Evolutionary conservation across 2,113 vertebrate genomes (phyloP).

Genomic region (Probosciger aterrimus): DNA sequence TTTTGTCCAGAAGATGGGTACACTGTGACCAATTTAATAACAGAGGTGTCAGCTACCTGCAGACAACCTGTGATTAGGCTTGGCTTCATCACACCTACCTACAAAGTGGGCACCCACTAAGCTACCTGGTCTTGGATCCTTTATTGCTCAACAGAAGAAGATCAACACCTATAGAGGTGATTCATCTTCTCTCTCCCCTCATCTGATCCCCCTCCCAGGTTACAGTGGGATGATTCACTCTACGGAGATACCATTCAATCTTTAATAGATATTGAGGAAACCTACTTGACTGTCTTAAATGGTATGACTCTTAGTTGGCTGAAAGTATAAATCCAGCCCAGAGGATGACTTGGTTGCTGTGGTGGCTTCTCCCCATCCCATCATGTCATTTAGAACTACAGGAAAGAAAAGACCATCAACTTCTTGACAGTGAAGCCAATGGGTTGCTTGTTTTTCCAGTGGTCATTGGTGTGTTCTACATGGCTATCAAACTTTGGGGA

Average conservation of each 20-base stretch:
- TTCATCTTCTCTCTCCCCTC: not conserved
- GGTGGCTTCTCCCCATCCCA: not conserved
- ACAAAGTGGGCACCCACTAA: not conserved
- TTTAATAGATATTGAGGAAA: not conserved
- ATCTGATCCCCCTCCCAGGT: not conserved
- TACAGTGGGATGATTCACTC: not conserved
- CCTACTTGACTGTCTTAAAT: not conserved
- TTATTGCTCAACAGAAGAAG: not conserved
- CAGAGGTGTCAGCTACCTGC: not conserved
- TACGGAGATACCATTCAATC: not conserved
- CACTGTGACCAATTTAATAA: constrained; percentile 35
- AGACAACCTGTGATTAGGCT: constrained; percentile 44
- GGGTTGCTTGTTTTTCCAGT: not conserved
- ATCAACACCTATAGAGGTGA: constrained; percentile 7
- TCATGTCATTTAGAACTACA: not conserved
- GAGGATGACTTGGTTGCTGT: accelerated
- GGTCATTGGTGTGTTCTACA: not conserved
- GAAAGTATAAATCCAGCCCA: not conserved
- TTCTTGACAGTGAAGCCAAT: not conserved
- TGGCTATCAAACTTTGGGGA: not conserved
- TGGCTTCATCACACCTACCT: constrained; percentile 29
- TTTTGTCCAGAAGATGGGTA: not conserved
- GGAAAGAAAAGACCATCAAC: not conserved
- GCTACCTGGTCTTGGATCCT: not conserved
- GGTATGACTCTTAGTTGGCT: not conserved